Evolutionary conservation across 2,888 invertebrate genomes (phyloP).

Genomic region (Smittia aterrima): DNA sequence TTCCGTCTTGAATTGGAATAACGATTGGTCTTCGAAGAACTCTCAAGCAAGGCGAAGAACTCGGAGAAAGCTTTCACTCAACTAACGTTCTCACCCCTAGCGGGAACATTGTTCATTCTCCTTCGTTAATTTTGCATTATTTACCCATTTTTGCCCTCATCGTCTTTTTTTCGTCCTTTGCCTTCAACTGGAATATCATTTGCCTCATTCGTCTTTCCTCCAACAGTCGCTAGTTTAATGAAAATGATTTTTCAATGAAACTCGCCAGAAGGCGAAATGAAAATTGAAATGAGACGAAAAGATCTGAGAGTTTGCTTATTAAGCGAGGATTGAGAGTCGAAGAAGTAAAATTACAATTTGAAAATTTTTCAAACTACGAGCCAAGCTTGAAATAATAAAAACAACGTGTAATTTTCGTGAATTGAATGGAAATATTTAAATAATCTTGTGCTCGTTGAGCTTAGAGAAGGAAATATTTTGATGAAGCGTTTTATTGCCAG

Average conservation of each 20-base stretch:
- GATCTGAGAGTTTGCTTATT: background rate
- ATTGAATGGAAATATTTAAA: constrained; percentile 3
- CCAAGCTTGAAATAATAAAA: constrained; percentile 37
- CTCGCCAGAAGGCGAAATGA: background rate
- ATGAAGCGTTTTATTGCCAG: background rate
- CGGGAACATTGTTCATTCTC: too few relatives aligned
- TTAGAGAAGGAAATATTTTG: background rate
- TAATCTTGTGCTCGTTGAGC: background rate
- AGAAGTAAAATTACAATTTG: constrained; percentile 4
- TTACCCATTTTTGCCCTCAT: too few relatives aligned
- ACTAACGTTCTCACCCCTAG: too few relatives aligned
- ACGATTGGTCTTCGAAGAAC: too few relatives aligned
- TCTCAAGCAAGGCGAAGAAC: too few relatives aligned
- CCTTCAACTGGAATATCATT: too few relatives aligned
- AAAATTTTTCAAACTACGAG: constrained; percentile 39
- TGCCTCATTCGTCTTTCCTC: too few relatives aligned
- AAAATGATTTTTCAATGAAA: constrained; percentile 21
- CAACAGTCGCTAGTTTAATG: background rate
- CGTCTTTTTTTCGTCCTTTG: too few relatives aligned
- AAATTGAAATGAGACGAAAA: background rate
- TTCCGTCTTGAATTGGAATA: too few relatives aligned
- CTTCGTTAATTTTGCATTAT: too few relatives aligned
- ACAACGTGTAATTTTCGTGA: constrained; percentile 2
- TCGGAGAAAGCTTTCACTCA: too few relatives aligned
- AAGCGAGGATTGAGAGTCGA: background rate